phyloP scores from a whole-genome alignment of 2,888 invertebrate genomes.

The Drosophila colorata region DNA sequence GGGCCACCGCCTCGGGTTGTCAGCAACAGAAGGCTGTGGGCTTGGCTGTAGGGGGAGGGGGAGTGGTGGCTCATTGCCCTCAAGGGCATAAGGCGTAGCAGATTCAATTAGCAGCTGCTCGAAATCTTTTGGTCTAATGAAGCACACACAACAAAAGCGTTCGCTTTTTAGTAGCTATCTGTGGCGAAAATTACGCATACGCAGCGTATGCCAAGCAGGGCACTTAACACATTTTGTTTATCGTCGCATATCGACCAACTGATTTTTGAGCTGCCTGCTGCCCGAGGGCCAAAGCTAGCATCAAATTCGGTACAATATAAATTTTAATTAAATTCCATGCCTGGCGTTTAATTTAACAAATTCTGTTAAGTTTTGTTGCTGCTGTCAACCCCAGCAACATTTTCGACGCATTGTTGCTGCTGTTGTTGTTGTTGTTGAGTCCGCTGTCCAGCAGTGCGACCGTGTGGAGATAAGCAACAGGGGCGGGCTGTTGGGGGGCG shows the following conservation, averaged over 20 bases:
- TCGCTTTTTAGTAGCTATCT: slow-evolving; percentile 28
- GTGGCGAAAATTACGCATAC: slow-evolving; percentile 61
- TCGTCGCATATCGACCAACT: slow-evolving; percentile 29
- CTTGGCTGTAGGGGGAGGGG: too few species aligned
- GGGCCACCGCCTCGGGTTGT: slow-evolving; percentile 24
- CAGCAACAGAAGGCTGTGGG: slow-evolving; percentile 15
- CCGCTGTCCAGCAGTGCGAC: slow-evolving; percentile 28
- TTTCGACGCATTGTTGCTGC: slow-evolving; percentile 11
- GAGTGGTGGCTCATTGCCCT: slow-evolving; percentile 3
- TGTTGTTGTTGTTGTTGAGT: neutral
- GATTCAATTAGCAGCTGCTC: slow-evolving; percentile 66
- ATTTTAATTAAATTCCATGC: slow-evolving; percentile 65
- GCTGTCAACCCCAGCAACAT: slow-evolving; percentile 19
- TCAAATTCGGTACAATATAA: slow-evolving; percentile 9
- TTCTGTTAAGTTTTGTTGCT: slow-evolving; percentile 25
- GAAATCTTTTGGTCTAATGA: slow-evolving; percentile 27
- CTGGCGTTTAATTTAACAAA: slow-evolving; percentile 27
- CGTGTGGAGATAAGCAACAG: slow-evolving; percentile 3
- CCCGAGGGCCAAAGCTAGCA: neutral
- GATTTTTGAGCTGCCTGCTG: slow-evolving; percentile 23
- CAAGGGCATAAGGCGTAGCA: slow-evolving; percentile 33
- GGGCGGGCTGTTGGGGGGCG: neutral
- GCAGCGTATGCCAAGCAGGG: slow-evolving; percentile 36
- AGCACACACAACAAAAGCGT: neutral
- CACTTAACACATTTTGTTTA: slow-evolving; percentile 38